Conservation (phyloP, 2,888 invertebrate species). For the Formica aserva region DNA sequence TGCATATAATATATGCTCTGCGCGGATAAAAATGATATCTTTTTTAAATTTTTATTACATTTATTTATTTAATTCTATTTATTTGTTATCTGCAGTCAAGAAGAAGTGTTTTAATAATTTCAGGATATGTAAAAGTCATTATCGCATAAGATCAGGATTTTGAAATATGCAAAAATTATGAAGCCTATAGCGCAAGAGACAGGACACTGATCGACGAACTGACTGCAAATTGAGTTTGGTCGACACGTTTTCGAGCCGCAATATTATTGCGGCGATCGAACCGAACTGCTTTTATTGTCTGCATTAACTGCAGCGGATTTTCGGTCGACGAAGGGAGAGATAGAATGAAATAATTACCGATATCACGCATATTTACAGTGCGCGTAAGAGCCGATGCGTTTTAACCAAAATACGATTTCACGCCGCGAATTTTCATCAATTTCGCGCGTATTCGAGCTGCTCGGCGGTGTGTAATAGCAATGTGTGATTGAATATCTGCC, state of each 20-base stretch:
- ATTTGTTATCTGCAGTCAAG: not conserved
- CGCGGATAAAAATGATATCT: not conserved
- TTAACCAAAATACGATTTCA: constrained; percentile 33
- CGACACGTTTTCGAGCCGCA: constrained; percentile 36
- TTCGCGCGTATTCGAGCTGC: constrained; percentile 44
- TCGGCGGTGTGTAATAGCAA: constrained; percentile 32
- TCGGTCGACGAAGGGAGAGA: constrained; percentile 25
- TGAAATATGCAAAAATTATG: constrained; percentile 40
- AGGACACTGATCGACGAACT: constrained; percentile 44
- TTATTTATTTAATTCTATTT: not conserved
- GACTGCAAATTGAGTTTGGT: constrained; percentile 38
- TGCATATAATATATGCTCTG: not conserved
- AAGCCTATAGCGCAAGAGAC: not conserved
- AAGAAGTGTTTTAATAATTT: not conserved
- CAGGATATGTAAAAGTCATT: constrained; percentile 10
- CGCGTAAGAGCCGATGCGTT: constrained; percentile 42
- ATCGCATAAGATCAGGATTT: not conserved
- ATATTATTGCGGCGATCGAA: constrained; percentile 42
- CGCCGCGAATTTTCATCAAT: constrained; percentile 49
- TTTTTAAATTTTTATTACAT: not conserved
- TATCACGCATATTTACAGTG: constrained; percentile 52
- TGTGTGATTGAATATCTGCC: constrained; percentile 38
- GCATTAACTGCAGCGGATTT: constrained; percentile 49
- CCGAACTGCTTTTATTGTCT: constrained; percentile 39
- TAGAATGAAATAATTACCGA: constrained; percentile 57